These are phyloP conservation scores for Temnothorax curvispinosus DNA, from an alignment of 1,140 invertebrate genomes.

Conservation along the genomic window DNA sequence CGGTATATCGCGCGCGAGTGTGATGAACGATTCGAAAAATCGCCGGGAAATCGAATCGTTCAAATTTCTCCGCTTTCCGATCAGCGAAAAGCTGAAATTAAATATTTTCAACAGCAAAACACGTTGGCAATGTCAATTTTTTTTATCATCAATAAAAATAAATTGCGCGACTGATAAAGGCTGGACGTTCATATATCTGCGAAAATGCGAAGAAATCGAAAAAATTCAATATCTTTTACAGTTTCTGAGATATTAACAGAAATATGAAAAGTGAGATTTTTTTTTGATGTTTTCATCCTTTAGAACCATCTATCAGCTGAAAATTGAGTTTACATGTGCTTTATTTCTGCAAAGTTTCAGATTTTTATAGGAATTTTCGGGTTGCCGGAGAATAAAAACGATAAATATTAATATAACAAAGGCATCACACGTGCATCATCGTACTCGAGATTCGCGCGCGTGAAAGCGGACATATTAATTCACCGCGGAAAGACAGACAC, in stretches of 20 bases:
- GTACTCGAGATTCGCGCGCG: conserved; percentile 2
- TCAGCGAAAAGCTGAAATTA: not conserved
- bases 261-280: not conserved
- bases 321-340: not conserved
- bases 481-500: conserved; percentile 47
- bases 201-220: not conserved
- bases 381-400: not conserved
- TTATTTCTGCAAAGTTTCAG: not conserved
- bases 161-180: not conserved
- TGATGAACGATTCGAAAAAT: not conserved
- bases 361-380: not conserved
- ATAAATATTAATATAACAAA: conserved; percentile 43
- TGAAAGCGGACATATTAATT: conserved; percentile 67
- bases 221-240: not conserved
- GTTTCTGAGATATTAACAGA: not conserved
- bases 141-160: not conserved
- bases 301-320: not conserved
- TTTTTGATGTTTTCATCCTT: not conserved
- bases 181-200: not conserved
- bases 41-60: not conserved
- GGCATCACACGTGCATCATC: not conserved
- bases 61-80: not conserved
- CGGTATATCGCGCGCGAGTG: too few relatives aligned
- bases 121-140: not conserved
- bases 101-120: not conserved